A percentile compares a stretch with the other conserved stretches of the same genome.
Evolutionary conservation across 1,140 invertebrate species (phyloP).

Genomic region (Cepaea nemoralis): DNA sequence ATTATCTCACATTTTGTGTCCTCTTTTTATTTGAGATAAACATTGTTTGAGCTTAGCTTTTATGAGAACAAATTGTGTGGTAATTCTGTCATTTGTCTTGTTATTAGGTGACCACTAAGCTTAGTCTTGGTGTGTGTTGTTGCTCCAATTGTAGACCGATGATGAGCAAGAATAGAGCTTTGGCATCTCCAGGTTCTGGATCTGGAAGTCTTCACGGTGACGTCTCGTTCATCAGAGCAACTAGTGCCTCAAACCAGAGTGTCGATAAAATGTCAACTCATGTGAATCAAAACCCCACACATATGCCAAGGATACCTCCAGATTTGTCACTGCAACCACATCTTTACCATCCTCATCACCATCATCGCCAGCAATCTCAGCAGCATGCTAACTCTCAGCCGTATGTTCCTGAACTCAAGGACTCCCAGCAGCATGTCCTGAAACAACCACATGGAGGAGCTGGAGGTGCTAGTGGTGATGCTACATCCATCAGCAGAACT

Average conservation of each 20-base stretch:
- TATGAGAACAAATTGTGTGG: too few relatives aligned
- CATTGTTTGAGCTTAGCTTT: too few relatives aligned
- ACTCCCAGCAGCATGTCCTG: constrained; percentile 2
- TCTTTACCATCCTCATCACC: constrained; percentile 20
- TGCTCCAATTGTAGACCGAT: not conserved
- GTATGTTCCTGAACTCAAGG: constrained; percentile 28
- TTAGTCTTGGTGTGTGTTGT: not conserved
- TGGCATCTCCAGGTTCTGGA: constrained; percentile 8
- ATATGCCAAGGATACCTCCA: not conserved
- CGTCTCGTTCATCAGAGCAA: constrained; percentile 39
- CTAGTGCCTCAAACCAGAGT: not conserved
- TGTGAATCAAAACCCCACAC: not conserved
- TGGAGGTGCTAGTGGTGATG: constrained; percentile 8
- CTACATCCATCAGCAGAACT: not conserved
- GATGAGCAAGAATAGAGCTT: constrained; percentile 26
- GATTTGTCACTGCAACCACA: constrained; percentile 32
- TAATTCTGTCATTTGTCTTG: not conserved
- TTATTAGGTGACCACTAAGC: not conserved
- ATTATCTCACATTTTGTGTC: too few relatives aligned
- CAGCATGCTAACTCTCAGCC: constrained; percentile 23
- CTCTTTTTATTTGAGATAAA: too few relatives aligned
- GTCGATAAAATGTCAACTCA: constrained; percentile 3
- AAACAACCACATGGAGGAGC: constrained; percentile 26
- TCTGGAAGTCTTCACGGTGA: constrained; percentile 26
- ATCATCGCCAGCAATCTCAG: constrained; percentile 15